Base-by-base conservation (phyloP, 2,888 invertebrate species). In the Drosophila monieri region DNA sequence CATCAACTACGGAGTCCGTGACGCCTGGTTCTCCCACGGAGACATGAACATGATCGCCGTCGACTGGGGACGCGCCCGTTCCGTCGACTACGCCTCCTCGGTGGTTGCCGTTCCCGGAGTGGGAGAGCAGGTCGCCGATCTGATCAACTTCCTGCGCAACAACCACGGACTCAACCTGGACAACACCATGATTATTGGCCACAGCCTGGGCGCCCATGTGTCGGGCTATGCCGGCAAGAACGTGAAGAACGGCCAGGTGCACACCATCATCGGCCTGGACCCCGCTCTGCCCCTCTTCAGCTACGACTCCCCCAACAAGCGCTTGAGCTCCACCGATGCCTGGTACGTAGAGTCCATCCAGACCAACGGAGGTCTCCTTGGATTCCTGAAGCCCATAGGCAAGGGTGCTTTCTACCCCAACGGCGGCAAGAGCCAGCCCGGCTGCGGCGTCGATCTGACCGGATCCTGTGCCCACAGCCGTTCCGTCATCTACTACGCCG, bases 181-280 rank as follows among this genome's bases (percentile, higher is more conserved):
- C 91, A 6, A 89, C 91, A 76, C 93, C 91, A 87, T 92, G 92
- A 55, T 91, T 6, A 93, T 94, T 58, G 94, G 94, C 0, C 94
- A 94, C 74, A 94, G 94, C 68, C 90, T 94, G 61, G 94, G 94
- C 0, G 94, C 94, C 0, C 94, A 94, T 74, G 93, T 93, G 2
- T 93, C 93, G n/a, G 94, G 94, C 0, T 93, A 93, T 61, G 92
- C 94, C 8, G 94, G 94, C 3, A 94, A 93, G 71, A 93, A 92
- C 75, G 91, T 93, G 0, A 92, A 91, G 55, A 84, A 92, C 78
- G 94, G 94, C 30, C 92, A 93, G 49, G 91, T 94, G 54, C 93
- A 93, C 80, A 93, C 94, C 15, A 94, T 94, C 53, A 93, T 94
- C 69, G 94, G 89, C 21, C 73, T 91, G 56, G 91, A 91, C 73